These are phyloP conservation scores for Latrodectus elegans DNA, from an alignment of 2,888 invertebrate species.

Conservation along the genomic window DNA sequence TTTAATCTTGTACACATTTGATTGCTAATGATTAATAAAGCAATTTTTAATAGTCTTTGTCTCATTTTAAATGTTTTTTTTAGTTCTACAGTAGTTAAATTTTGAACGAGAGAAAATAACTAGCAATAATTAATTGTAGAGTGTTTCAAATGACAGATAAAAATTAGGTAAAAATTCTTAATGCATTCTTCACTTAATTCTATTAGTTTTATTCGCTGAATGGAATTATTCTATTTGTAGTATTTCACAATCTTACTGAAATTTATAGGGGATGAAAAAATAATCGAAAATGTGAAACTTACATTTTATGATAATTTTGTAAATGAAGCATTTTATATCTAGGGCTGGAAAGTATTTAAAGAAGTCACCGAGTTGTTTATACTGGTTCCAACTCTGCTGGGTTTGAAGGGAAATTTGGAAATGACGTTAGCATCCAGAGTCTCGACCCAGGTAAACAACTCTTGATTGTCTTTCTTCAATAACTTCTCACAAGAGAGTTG, in stretches of 20 bases:
- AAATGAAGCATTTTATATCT: constrained; percentile 31
- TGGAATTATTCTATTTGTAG: too few species aligned
- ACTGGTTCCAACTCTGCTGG: constrained; percentile 78
- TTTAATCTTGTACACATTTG: too few species aligned
- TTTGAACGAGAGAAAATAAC: too few species aligned
- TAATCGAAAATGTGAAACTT: background rate
- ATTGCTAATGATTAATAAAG: too few species aligned
- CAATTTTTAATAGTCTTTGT: too few species aligned
- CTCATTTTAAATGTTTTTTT: too few species aligned
- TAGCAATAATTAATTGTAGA: too few species aligned
- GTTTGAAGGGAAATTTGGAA: constrained; percentile 79
- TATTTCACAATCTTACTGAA: background rate
- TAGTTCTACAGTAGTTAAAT: too few species aligned
- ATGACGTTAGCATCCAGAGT: constrained; percentile 79
- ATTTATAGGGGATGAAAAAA: background rate
- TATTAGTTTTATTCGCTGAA: background rate
- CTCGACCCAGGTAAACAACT: constrained; percentile 76
- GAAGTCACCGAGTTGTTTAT: constrained; percentile 77
- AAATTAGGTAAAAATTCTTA: too few species aligned
- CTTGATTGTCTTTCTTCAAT: too few species aligned
- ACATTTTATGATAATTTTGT: background rate
- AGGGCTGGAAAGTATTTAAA: constrained; percentile 77
- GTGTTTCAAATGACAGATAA: too few species aligned
- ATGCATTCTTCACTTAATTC: background rate
- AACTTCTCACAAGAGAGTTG: too few species aligned